phyloP scores from a whole-genome alignment of 2,797 vertebrate species.

The Anguilla anguilla region DNA sequence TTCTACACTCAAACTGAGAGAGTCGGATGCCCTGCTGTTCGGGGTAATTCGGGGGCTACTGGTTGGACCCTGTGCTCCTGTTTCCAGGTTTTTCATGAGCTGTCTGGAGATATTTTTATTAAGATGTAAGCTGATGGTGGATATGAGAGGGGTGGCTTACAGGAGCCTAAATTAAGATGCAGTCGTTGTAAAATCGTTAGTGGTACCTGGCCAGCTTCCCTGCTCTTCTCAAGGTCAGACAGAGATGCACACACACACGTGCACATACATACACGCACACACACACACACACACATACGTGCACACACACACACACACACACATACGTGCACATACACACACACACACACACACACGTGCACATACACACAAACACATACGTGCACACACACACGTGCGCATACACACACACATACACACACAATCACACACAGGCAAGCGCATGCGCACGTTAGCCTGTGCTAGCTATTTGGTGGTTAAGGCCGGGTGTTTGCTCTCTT shows the following conservation, averaged over 20 bases:
- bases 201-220: background rate
- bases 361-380: no score
- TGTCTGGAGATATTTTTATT: background rate
- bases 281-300: background rate
- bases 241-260: background rate
- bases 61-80: background rate
- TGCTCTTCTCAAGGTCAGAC: conserved; percentile 34
- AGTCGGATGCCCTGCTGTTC: background rate
- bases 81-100: background rate
- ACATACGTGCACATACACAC: background rate
- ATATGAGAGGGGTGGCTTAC: background rate
- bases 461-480: no score
- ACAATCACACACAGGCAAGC: background rate
- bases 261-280: background rate
- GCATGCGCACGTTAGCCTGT: no score
- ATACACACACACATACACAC: conserved; percentile 5
- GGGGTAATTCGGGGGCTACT: background rate
- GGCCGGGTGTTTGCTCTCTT: no score
- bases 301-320: background rate
- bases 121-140: background rate
- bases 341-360: no score
- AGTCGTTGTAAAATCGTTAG: background rate
- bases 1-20: background rate
- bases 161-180: conserved; percentile 6
- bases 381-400: no score